Percentiles rank a stretch among this genome's conserved stretches.
Evolutionary conservation across 1,140 invertebrate genomes (phyloP).

Genomic region (Lasioglossum baleicum): DNA sequence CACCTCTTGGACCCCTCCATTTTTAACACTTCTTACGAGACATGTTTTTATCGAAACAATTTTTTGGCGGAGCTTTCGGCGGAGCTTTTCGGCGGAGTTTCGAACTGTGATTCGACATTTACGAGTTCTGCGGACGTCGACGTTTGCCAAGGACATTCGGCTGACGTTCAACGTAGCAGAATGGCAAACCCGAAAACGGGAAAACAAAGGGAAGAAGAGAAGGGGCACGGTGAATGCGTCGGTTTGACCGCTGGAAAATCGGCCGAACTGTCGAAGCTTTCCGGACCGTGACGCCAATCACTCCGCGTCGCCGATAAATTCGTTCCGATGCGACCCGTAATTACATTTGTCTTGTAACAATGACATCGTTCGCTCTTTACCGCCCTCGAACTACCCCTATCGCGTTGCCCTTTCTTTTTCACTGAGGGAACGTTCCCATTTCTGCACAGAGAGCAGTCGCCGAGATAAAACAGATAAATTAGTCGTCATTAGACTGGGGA

Average conservation of each 20-base stretch:
- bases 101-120: background rate
- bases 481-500: too few species aligned
- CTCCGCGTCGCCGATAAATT: constrained; percentile 32
- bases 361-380: constrained; percentile 4
- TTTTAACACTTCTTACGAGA: too few species aligned
- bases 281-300: constrained; percentile 40
- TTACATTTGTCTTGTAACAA: constrained; percentile 36
- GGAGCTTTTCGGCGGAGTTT: background rate
- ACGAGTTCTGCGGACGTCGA: background rate
- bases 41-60: background rate
- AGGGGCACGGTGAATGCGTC: background rate
- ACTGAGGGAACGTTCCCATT: background rate
- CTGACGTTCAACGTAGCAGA: background rate
- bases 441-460: background rate
- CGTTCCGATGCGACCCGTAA: constrained; percentile 31
- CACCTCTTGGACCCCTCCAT: too few species aligned
- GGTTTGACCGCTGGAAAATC: background rate
- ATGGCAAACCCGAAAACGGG: background rate
- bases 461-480: too few species aligned
- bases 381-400: too few species aligned
- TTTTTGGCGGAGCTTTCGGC: background rate
- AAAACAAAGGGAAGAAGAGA: background rate
- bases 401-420: background rate
- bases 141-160: background rate
- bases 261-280: constrained; percentile 8